Evolutionary conservation across 2,797 vertebrate genomes (phyloP).

Genomic region (Perodicticus potto): DNA sequence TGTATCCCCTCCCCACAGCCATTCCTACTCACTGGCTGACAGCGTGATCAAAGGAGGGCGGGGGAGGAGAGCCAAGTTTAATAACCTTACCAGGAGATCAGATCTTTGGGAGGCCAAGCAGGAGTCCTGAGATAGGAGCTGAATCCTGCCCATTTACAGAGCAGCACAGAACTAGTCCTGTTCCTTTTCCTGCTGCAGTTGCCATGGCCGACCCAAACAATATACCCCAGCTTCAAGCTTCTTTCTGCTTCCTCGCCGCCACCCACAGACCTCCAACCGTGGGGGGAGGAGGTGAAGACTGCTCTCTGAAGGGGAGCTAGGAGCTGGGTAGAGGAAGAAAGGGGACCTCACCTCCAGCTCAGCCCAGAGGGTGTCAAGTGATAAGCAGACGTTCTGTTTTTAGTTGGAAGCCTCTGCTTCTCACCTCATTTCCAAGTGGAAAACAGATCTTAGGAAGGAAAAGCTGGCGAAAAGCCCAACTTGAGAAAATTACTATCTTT

Average conservation of each 20-base stretch:
- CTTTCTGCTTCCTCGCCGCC: not conserved
- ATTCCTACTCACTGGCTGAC: not conserved
- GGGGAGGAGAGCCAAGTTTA: not conserved
- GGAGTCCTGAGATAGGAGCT: not conserved
- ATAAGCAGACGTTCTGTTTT: constrained; percentile 74
- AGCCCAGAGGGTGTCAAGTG: constrained; percentile 35
- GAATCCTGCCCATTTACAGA: constrained; percentile 53
- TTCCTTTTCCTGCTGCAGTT: constrained; percentile 53
- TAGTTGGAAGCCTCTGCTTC: constrained; percentile 69
- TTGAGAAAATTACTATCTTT: constrained; percentile 52
- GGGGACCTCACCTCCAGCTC: constrained; percentile 51
- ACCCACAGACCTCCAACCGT: constrained; percentile 24
- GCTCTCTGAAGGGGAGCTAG: not conserved
- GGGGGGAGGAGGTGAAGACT: constrained; percentile 48
- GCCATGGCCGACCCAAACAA: constrained; percentile 67
- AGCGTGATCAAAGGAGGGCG: not conserved
- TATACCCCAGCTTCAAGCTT: not conserved
- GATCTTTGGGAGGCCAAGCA: not conserved
- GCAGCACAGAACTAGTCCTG: constrained; percentile 49
- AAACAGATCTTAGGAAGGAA: constrained; percentile 53
- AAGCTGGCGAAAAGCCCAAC: constrained; percentile 65
- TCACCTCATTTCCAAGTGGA: constrained; percentile 77
- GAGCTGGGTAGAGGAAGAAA: constrained; percentile 31
- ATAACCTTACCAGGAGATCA: constrained; percentile 61
- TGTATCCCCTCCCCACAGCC: not conserved